Conservation (phyloP, 2,888 invertebrate genomes). For the Papilio elwesi region DNA sequence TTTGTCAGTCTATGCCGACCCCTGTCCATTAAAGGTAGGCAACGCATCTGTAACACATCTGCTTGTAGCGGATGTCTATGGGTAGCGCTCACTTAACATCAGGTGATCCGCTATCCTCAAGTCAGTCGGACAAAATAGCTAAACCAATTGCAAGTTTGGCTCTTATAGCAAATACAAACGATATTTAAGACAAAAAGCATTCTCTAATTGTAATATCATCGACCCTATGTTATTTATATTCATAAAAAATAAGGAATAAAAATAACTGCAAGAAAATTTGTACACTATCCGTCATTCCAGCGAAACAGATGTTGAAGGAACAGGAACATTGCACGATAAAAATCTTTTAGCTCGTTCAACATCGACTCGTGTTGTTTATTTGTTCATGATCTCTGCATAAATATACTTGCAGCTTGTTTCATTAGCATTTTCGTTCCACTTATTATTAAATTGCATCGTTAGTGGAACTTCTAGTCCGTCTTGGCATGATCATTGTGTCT, state of each 20-base stretch:
- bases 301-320: not conserved
- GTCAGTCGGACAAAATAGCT: no score
- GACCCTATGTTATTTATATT: no score
- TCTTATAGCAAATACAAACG: no score
- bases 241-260: not conserved
- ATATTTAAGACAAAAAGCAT: no score
- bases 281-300: not conserved
- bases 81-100: no score
- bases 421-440: constrained; percentile 13
- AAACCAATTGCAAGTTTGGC: no score
- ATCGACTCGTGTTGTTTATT: constrained; percentile 8
- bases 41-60: no score
- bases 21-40: no score
- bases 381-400: constrained; percentile 12
- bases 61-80: no score
- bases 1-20: no score
- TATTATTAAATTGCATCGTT: constrained; percentile 28
- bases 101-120: no score
- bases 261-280: not conserved
- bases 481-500: constrained; percentile 26
- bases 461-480: constrained; percentile 8
- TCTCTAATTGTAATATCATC: no score
- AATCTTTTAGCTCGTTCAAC: not conserved
- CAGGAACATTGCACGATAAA: constrained; percentile 28
- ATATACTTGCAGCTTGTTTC: not conserved